Conservation (phyloP, 2,113 vertebrate genomes). For the Anas platyrhynchos region DNA sequence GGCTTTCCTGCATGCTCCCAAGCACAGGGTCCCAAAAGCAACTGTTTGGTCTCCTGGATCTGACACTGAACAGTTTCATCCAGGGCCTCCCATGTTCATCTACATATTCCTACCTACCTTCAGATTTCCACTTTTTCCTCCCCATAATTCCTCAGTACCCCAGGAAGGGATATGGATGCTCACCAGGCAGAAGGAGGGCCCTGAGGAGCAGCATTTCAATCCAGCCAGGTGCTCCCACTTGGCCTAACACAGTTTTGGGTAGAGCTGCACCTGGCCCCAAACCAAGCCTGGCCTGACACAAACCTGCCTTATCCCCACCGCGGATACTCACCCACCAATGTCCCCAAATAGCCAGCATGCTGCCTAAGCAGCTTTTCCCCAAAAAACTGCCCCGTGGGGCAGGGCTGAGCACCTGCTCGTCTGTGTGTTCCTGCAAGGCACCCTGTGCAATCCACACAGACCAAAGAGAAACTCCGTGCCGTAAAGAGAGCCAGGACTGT, state of each 20-base stretch:
- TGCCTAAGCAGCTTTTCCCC: too few relatives aligned
- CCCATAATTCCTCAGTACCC: background rate
- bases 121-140: background rate
- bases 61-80: accelerated
- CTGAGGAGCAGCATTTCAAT: too few relatives aligned
- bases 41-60: background rate
- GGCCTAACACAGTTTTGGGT: too few relatives aligned
- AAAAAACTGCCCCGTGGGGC: too few relatives aligned
- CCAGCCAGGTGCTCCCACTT: too few relatives aligned
- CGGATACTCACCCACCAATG: too few relatives aligned
- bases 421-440: background rate
- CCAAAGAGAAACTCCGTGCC: background rate
- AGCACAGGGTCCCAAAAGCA: background rate
- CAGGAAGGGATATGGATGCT: background rate
- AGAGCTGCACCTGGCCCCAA: too few relatives aligned
- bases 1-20: accelerated
- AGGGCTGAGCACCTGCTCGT: background rate
- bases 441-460: background rate
- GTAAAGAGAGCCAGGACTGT: background rate
- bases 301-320: too few relatives aligned
- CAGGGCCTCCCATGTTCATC: background rate
- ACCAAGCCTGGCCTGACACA: too few relatives aligned
- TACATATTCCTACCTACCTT: background rate
- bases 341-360: too few relatives aligned
- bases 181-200: too few relatives aligned